Conservation (phyloP, 2,113 vertebrate genomes). For the Anguilla japonica region DNA sequence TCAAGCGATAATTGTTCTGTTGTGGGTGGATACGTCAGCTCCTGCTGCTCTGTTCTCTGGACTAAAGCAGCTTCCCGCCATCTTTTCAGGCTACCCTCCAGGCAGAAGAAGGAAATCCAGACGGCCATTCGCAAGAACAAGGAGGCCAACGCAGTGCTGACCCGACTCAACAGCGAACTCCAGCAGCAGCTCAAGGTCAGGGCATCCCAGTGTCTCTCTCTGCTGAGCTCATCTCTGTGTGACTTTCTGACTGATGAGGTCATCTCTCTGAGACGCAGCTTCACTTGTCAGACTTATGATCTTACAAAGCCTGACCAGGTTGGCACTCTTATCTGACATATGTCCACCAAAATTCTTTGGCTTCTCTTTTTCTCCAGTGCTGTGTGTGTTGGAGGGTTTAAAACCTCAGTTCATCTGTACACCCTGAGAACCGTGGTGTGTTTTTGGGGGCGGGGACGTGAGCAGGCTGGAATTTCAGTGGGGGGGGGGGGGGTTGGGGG, state of each 20-base stretch:
- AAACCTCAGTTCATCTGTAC: too few relatives aligned
- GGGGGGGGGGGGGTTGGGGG: too few relatives aligned
- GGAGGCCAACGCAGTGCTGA: slow-evolving; percentile 90
- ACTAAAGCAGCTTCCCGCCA: slow-evolving; percentile 1
- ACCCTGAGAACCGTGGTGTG: too few relatives aligned
- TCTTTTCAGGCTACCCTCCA: slow-evolving; percentile 78
- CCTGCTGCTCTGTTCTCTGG: not conserved
- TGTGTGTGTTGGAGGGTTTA: too few relatives aligned
- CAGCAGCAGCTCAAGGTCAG: slow-evolving; percentile 96
- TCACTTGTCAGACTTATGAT: not conserved
- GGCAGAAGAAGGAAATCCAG: slow-evolving; percentile 91
- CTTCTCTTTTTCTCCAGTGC: too few relatives aligned
- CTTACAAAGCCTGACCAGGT: not conserved
- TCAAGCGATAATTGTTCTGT: not conserved
- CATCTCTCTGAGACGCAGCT: not conserved
- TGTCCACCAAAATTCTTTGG: not conserved
- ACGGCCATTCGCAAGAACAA: slow-evolving; percentile 92
- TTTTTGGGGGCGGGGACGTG: too few relatives aligned
- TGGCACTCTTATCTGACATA: not conserved
- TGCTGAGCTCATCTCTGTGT: not conserved
- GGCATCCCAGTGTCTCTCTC: not conserved
- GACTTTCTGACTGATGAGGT: not conserved
- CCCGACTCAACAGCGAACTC: slow-evolving; percentile 92
- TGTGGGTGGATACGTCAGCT: not conserved
- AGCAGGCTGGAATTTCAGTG: too few relatives aligned